A percentile compares a stretch with the other conserved stretches of the same genome.
Evolutionary conservation across 1,140 invertebrate species (phyloP).

Genomic region (Drosophila auraria): DNA sequence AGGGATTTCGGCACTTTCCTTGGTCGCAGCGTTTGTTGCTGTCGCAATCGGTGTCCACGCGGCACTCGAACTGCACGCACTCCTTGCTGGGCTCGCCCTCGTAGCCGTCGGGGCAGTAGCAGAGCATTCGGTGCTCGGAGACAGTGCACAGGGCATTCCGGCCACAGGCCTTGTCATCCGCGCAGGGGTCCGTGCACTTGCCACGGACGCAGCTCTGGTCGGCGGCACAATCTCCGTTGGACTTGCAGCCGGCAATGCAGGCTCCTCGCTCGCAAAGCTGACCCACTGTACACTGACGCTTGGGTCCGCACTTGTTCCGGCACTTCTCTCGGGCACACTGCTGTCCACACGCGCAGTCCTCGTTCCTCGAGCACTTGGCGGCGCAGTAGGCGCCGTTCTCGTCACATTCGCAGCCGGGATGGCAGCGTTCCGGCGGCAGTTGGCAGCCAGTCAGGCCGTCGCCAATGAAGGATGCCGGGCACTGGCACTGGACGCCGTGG

Average conservation of each 20-base stretch:
- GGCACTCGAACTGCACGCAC: constrained; percentile 92
- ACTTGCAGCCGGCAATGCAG: constrained; percentile 91
- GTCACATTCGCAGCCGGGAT: constrained; percentile 90
- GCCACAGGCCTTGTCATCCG: constrained; percentile 88
- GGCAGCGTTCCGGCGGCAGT: constrained; percentile 88
- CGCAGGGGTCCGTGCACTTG: constrained; percentile 92
- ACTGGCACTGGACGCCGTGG: constrained; percentile 93
- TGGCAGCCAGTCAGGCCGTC: constrained; percentile 91
- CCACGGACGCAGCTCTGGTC: constrained; percentile 91
- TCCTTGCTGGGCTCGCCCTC: constrained; percentile 91
- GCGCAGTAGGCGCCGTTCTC: constrained; percentile 90
- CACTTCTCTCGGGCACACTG: constrained; percentile 86
- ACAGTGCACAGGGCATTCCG: constrained; percentile 91
- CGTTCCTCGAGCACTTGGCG: constrained; percentile 88
- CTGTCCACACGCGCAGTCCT: constrained; percentile 91
- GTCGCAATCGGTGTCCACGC: constrained; percentile 91
- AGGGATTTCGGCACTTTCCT: constrained; percentile 93
- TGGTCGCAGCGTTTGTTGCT: constrained; percentile 90
- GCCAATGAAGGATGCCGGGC: constrained; percentile 91
- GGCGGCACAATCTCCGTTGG: constrained; percentile 92
- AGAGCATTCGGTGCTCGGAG: constrained; percentile 92
- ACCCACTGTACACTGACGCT: constrained; percentile 82
- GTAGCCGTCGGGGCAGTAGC: constrained; percentile 93
- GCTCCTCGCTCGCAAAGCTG: constrained; percentile 88
- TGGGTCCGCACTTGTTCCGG: constrained; percentile 84